These are phyloP conservation scores for Plebejus anna DNA, from an alignment of 2,888 invertebrate species.

Conservation along the genomic window DNA sequence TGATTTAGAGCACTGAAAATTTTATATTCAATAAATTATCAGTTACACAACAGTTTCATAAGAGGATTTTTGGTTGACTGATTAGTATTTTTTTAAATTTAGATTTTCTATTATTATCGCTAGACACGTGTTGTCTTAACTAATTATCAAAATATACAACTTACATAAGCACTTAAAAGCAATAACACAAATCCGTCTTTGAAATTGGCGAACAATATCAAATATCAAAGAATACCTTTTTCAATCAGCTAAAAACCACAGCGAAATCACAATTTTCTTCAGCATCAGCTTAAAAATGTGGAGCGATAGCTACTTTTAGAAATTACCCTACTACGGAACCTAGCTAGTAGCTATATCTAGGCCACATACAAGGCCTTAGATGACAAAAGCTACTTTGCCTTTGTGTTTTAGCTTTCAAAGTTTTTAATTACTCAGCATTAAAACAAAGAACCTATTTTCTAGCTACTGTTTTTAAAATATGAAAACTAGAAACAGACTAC, in stretches of 20 bases:
- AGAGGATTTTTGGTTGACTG: too few species aligned
- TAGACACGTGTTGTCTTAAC: too few species aligned
- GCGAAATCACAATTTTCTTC: not conserved
- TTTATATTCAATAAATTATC: too few species aligned
- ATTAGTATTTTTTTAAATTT: too few species aligned
- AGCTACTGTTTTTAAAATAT: not conserved
- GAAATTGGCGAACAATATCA: not conserved
- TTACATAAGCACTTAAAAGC: too few species aligned
- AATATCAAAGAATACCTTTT: not conserved
- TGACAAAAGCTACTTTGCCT: slow-evolving; percentile 24
- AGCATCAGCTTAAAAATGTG: not conserved
- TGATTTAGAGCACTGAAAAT: too few species aligned
- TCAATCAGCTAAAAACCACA: slow-evolving; percentile 10
- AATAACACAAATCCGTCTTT: too few species aligned
- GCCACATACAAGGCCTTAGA: slow-evolving; percentile 21
- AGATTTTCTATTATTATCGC: too few species aligned
- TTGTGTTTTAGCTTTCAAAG: slow-evolving; percentile 9
- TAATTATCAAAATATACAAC: too few species aligned
- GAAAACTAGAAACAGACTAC: not conserved
- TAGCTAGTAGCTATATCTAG: slow-evolving; percentile 13
- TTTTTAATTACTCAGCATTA: slow-evolving; percentile 12
- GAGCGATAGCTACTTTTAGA: not conserved
- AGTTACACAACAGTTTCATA: too few species aligned
- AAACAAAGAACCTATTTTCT: not conserved
- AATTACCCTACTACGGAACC: not conserved